phyloP scores from a whole-genome alignment of 2,797 vertebrate genomes.

The Taeniopygia guttata region DNA sequence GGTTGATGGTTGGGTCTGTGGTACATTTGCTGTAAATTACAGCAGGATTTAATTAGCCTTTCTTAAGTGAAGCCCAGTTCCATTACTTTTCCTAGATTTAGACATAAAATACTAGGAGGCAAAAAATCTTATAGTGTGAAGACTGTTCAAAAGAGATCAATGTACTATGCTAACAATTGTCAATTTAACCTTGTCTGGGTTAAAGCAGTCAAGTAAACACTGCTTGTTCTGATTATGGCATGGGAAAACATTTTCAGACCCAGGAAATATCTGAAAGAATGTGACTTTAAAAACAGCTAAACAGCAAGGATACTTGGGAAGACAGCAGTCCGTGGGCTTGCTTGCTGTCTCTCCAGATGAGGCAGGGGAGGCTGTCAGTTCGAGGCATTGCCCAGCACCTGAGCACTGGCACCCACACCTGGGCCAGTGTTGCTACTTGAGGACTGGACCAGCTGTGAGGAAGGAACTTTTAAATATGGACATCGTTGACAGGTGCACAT shows the following conservation, averaged over 20 bases:
- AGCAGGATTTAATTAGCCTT: background rate
- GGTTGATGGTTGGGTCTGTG: background rate
- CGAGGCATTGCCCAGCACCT: background rate
- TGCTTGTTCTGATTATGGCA: background rate
- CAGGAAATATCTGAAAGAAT: background rate
- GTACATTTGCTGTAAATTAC: background rate
- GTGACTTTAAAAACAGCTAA: background rate
- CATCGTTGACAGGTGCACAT: background rate
- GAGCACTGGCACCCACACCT: background rate
- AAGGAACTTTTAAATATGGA: background rate
- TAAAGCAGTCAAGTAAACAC: background rate
- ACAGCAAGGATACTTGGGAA: background rate
- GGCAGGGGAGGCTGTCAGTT: background rate
- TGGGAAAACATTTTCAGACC: background rate
- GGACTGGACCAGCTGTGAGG: no score
- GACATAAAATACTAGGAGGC: background rate
- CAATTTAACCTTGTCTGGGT: background rate
- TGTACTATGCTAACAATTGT: background rate
- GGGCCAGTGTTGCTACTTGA: rapidly evolving
- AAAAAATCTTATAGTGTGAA: background rate
- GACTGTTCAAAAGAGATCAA: background rate
- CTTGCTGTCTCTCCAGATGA: background rate
- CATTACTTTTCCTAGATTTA: background rate
- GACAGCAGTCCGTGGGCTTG: background rate
- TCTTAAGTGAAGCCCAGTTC: background rate